phyloP scores from a whole-genome alignment of 2,113 vertebrate genomes.

The Typhlomys cinereus region DNA sequence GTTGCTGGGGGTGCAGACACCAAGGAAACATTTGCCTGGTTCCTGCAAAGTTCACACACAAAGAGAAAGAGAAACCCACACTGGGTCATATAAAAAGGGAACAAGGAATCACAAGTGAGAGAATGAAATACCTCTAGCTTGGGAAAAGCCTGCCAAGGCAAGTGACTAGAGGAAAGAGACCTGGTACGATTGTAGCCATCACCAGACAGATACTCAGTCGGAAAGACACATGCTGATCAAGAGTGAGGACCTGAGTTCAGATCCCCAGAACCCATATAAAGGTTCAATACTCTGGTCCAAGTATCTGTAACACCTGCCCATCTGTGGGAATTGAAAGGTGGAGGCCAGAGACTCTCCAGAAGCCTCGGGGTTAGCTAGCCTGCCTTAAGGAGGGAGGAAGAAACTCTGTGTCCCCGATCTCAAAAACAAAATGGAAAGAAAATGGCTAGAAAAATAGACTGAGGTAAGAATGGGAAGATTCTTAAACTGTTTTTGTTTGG shows the following conservation, averaged over 20 bases:
- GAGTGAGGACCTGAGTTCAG: background rate
- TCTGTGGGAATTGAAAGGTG: too few species aligned
- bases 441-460: background rate
- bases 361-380: too few species aligned
- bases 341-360: too few species aligned
- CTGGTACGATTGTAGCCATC: background rate
- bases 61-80: background rate
- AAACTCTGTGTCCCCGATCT: too few species aligned
- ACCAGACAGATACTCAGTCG: background rate
- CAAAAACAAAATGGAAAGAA: background rate
- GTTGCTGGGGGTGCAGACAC: background rate
- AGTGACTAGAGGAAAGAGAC: background rate
- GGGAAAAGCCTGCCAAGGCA: background rate
- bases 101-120: background rate
- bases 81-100: background rate
- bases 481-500: background rate
- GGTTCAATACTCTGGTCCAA: too few species aligned
- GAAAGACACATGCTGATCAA: background rate
- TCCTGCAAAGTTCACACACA: background rate
- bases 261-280: too few species aligned
- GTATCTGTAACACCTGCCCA: too few species aligned
- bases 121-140: background rate
- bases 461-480: background rate
- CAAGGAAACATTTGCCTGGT: background rate
- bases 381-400: too few species aligned